Evolutionary conservation across 2,888 invertebrate genomes (phyloP), one percentile per base, ranked within the genome.

Genomic region (Rhingia campestris): DNA sequence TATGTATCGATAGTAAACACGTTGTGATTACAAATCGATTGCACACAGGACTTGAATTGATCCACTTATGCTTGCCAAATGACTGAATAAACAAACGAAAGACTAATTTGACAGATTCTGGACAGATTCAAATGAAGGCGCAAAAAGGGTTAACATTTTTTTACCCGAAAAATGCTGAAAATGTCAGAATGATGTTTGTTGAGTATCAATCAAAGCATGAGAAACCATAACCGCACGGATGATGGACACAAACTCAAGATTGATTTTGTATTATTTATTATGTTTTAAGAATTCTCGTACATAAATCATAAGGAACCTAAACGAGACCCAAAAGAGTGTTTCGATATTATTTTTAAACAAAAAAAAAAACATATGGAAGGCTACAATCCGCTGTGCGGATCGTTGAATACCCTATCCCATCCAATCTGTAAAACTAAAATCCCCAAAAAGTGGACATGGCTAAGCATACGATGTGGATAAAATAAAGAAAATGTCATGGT

Each of bases 301-400:
- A 89, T 90, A 90, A 90, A 90, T 90, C 90, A 90, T 88, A 87
- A 88, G 86, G 87, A 88, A 89, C 88, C 86, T 87, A 88, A 87
- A 88, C 53, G 54, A 51, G 47, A 1, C 12, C 33, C 39, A 32
- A 41, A 37, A 10, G 9, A 49, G 7, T 53, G 35, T 70, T 12
- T 14, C 54, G 12, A 12, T 49, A 33, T 33, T 33, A n/a, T 53
- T 54, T 22, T 22, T 22, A 2, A 22, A 22, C 22, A 22, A 2
- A 22, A 22, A 22, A 22, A 22, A n/a, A n/a, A n/a, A n/a, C n/a
- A n/a, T n/a, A n/a, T n/a, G n/a, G n/a, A n/a, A n/a, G n/a, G n/a
- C n/a, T n/a, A n/a, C n/a, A n/a, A n/a, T n/a, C n/a, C n/a, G n/a
- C 22, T 22, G 22, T 22, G 22, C 2, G 1, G 22, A 22, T 22